Evolutionary conservation across 2,113 vertebrate genomes (phyloP).

Genomic region (Gopherus flavomarginatus): DNA sequence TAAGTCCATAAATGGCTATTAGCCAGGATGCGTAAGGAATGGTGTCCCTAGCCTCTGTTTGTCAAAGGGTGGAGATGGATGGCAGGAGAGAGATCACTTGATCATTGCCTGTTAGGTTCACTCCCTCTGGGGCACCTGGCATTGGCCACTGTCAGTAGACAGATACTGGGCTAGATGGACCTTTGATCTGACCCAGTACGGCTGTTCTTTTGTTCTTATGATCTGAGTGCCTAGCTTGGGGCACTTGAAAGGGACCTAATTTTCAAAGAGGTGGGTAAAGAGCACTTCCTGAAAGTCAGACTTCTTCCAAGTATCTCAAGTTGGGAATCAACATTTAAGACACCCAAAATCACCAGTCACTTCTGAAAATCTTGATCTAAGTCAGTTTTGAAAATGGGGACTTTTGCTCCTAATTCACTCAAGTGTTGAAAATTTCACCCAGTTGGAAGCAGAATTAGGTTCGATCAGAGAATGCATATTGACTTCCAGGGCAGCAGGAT

Average conservation of each 20-base stretch:
- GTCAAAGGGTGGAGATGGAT: too few species aligned
- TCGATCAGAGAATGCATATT: not conserved
- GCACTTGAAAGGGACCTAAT: not conserved
- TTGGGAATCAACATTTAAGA: not conserved
- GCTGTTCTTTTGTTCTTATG: too few species aligned
- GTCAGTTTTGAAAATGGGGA: not conserved
- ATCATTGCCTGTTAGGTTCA: too few species aligned
- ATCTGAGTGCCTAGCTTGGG: not conserved
- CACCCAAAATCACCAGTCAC: not conserved
- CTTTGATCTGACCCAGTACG: too few species aligned
- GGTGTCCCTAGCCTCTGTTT: too few species aligned
- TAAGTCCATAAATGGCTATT: too few species aligned
- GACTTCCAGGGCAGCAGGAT: not conserved
- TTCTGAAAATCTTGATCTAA: slow-evolving; percentile 3
- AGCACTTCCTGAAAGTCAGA: not conserved
- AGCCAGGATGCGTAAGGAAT: too few species aligned
- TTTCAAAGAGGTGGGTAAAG: not conserved
- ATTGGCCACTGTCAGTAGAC: too few species aligned
- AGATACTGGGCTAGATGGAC: too few species aligned
- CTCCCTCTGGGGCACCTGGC: too few species aligned
- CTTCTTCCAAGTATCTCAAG: not conserved
- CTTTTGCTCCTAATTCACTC: not conserved
- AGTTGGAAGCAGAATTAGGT: not conserved
- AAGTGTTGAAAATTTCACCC: not conserved
- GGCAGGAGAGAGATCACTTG: too few species aligned